These are phyloP conservation scores for Andrena fulva DNA, from an alignment of 2,888 invertebrate genomes.

Conservation along the genomic window DNA sequence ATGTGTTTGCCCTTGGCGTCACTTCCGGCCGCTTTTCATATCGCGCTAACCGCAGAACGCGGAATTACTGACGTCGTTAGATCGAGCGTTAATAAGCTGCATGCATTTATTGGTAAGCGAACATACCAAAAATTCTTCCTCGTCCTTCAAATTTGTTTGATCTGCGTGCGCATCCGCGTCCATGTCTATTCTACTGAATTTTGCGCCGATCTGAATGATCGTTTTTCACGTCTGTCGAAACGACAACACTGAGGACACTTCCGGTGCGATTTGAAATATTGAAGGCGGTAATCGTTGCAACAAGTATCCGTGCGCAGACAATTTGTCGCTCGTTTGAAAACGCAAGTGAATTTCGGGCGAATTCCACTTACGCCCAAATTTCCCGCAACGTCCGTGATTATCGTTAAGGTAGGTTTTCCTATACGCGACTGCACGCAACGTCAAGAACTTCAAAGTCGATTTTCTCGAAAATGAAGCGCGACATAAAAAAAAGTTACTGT, in stretches of 20 bases:
- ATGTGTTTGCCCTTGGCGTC: conserved; percentile 20
- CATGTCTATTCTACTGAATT: conserved; percentile 42
- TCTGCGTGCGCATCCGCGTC: conserved; percentile 39
- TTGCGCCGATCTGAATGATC: background rate
- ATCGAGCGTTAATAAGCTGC: background rate
- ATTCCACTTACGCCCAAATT: too few relatives aligned
- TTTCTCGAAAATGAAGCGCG: too few relatives aligned
- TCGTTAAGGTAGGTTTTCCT: too few relatives aligned
- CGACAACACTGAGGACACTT: background rate
- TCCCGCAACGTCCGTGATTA: too few relatives aligned
- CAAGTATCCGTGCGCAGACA: background rate
- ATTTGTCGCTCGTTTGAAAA: conserved; percentile 1
- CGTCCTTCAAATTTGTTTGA: conserved; percentile 36
- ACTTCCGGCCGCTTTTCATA: conserved; percentile 40
- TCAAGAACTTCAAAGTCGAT: too few relatives aligned
- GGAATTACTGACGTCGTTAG: background rate
- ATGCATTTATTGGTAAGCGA: background rate
- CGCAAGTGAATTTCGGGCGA: background rate
- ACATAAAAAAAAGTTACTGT: too few relatives aligned
- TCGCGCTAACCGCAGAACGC: conserved; percentile 4
- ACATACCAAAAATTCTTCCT: conserved; percentile 54
- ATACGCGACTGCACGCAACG: too few relatives aligned
- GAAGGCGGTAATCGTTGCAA: background rate
- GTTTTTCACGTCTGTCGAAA: background rate
- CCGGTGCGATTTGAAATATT: background rate